Evolutionary conservation across 1,140 invertebrate species (phyloP), one percentile per base, ranked within the genome.

Genomic region (Microvelia longipes): DNA sequence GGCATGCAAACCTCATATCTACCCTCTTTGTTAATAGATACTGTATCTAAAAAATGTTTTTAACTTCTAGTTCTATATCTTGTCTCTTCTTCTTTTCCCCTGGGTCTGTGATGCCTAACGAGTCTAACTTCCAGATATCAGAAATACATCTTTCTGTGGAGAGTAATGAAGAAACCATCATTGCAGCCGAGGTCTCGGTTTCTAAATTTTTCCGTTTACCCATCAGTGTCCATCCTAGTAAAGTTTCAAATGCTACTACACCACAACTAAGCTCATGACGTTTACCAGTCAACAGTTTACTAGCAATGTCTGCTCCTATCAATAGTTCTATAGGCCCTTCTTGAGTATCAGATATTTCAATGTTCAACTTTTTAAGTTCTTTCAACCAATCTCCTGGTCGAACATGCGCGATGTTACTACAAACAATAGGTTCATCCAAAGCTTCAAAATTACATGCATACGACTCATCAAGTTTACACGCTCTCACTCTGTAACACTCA

Each of bases 51-150:
- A 65, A 65, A 19, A 65, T 65, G 63, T 26, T 26, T 65, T 65
- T 26, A 11, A 65, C 11, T 26, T 75, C 71, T 60, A 68, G 77
- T 29, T 62, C 68, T n/a, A 72, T 71, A 5, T 74, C n/a, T 1
- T 71, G 29, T 65, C 70, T 69, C 71, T 79, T 77, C 28, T 29
- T 24, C 14, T n/a, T 15, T 61, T 2, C 24, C 19, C 13, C 24
- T n/a, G n/a, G n/a, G n/a, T n/a, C n/a, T n/a, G n/a, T n/a, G n/a
- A n/a, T n/a, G n/a, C n/a, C n/a, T n/a, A n/a, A n/a, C n/a, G n/a
- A n/a, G n/a, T n/a, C n/a, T n/a, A n/a, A n/a, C n/a, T n/a, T n/a
- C n/a, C n/a, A n/a, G n/a, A n/a, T n/a, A n/a, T n/a, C n/a, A n/a
- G n/a, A n/a, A n/a, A n/a, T n/a, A n/a, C n/a, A n/a, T n/a, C n/a